Percentiles rank a stretch among this genome's conserved stretches.
Conservation (phyloP, 2,888 invertebrate species). For the Alviniconcha strummeri region DNA sequence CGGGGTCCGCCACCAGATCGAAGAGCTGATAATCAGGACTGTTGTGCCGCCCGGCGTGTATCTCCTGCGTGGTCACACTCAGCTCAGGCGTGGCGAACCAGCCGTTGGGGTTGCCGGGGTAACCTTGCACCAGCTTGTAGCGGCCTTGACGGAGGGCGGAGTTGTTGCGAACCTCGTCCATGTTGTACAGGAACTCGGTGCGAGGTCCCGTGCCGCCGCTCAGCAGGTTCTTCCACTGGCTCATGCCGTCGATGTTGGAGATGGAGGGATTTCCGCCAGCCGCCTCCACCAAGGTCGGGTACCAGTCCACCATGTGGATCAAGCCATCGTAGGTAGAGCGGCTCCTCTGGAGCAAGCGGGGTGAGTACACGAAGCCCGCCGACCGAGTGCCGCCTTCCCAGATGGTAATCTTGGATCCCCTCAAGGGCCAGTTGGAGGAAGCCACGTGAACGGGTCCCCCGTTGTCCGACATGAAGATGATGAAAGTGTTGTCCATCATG, state of each 20-base stretch:
- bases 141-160: conserved; percentile 18
- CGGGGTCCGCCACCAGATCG: conserved; percentile 19
- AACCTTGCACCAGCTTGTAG: conserved; percentile 28
- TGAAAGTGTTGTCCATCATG: conserved; percentile 18
- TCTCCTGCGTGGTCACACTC: background rate
- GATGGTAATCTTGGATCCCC: conserved; percentile 81
- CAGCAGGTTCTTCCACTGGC: conserved; percentile 28
- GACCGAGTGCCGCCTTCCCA: conserved; percentile 85
- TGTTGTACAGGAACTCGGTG: conserved; percentile 28
- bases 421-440: conserved; percentile 71
- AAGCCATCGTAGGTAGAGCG: conserved; percentile 12
- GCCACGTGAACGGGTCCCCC: conserved; percentile 64
- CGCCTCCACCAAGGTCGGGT: conserved; percentile 25
- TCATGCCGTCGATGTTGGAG: conserved; percentile 20
- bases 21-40: conserved; percentile 14
- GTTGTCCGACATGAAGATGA: conserved; percentile 20
- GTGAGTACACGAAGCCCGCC: conserved; percentile 75
- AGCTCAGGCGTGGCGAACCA: conserved; percentile 25
- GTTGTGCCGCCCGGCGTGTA: background rate
- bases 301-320: conserved; percentile 29
- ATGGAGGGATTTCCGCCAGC: conserved; percentile 11
- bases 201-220: conserved; percentile 15
- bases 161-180: conserved; percentile 15
- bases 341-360: conserved; percentile 34
- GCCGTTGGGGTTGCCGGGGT: conserved; percentile 12